phyloP scores from a whole-genome alignment of 2,888 invertebrate genomes.

The Sinohyriopsis cumingii region DNA sequence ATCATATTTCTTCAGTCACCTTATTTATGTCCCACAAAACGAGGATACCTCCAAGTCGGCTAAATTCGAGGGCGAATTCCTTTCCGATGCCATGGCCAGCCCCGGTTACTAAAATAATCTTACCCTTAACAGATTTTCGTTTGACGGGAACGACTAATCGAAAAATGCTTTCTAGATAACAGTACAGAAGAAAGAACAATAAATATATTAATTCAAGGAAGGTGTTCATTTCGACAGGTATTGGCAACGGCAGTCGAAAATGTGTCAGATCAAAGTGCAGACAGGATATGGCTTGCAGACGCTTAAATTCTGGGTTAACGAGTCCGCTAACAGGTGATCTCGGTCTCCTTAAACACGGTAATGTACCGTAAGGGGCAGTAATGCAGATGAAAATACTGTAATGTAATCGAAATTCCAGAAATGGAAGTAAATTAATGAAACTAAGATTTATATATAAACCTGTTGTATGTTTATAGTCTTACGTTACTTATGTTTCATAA shows the following conservation, averaged over 20 bases:
- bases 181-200: slow-evolving; percentile 36
- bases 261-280: no score
- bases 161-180: slow-evolving; percentile 33
- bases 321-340: no score
- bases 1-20: slow-evolving; percentile 31
- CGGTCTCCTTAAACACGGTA: no score
- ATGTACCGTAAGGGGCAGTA: no score
- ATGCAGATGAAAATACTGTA: no score
- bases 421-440: no score
- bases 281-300: no score
- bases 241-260: neutral
- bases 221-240: slow-evolving; percentile 4
- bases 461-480: no score
- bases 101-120: slow-evolving; percentile 62
- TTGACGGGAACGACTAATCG: slow-evolving; percentile 41
- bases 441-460: no score
- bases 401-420: no score
- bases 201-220: slow-evolving; percentile 21
- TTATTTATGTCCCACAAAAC: slow-evolving; percentile 65
- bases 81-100: slow-evolving; percentile 65
- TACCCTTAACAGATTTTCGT: slow-evolving; percentile 50
- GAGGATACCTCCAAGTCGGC: slow-evolving; percentile 52
- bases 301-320: no score
- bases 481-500: no score
- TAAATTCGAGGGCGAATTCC: slow-evolving; percentile 59